phyloP scores from a whole-genome alignment of 1,140 invertebrate species.

The Choristoneura fumiferana region DNA sequence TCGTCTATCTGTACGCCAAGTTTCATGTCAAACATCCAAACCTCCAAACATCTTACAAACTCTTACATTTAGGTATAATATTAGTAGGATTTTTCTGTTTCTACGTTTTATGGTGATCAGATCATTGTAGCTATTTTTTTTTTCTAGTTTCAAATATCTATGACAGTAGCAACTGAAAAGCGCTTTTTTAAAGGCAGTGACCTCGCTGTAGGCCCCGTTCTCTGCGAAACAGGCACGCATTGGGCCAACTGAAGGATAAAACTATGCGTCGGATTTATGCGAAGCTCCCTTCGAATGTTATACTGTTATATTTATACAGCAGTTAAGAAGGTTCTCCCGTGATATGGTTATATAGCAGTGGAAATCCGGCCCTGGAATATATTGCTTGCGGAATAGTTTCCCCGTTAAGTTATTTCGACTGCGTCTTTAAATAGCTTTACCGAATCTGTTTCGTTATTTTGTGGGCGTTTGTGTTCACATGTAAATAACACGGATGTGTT shows the following conservation, averaged over 20 bases:
- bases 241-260: slow-evolving; percentile 11
- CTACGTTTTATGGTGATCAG: too few relatives aligned
- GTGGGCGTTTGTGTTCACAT: neutral
- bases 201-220: neutral
- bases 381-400: slow-evolving; percentile 11
- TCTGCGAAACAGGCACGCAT: neutral
- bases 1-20: too few relatives aligned
- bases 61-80: too few relatives aligned
- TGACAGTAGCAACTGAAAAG: too few relatives aligned
- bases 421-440: slow-evolving; percentile 6
- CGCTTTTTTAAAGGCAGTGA: neutral
- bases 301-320: slow-evolving; percentile 15
- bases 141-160: too few relatives aligned
- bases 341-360: slow-evolving; percentile 11
- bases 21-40: too few relatives aligned
- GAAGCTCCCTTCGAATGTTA: slow-evolving; percentile 14
- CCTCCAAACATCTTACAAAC: too few relatives aligned
- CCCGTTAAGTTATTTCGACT: slow-evolving; percentile 13
- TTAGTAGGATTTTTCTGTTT: too few relatives aligned
- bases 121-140: too few relatives aligned
- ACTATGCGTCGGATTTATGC: slow-evolving; percentile 16
- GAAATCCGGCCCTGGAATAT: slow-evolving; percentile 13
- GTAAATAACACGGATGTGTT: neutral
- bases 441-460: slow-evolving; percentile 12
- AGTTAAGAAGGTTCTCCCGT: slow-evolving; percentile 15